Percentiles rank a stretch among this genome's conserved stretches.
Conservation (phyloP, 2,888 invertebrate genomes). For the Tanypteryx hageni region DNA sequence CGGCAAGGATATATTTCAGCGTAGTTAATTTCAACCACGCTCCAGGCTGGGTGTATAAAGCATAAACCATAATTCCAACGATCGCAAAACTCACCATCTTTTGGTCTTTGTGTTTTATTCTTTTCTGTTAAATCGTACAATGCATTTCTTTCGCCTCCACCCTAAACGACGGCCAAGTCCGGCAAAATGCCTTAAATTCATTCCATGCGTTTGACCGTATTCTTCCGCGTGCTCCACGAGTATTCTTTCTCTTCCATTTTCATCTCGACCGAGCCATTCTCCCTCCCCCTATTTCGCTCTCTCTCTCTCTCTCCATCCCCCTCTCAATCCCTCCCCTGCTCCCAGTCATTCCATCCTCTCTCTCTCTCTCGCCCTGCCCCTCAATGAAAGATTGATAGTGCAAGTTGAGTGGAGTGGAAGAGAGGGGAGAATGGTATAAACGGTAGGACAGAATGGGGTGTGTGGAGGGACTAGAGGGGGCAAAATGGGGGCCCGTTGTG, state of each 20-base stretch:
- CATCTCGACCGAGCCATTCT: neutral
- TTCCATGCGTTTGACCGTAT: neutral
- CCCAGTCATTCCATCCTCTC: neutral
- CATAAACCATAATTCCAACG: neutral
- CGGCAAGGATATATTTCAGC: neutral
- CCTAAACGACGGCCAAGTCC: neutral
- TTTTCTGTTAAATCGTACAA: conserved; percentile 4
- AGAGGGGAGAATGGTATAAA: neutral
- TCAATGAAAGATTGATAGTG: conserved; percentile 56
- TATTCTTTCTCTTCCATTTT: neutral
- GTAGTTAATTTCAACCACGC: neutral
- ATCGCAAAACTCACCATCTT: neutral
- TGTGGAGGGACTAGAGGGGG: no score
- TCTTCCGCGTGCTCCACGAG: conserved; percentile 29
- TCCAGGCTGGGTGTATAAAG: neutral
- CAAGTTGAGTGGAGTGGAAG: conserved; percentile 40
- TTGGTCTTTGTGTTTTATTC: neutral
- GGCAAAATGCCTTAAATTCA: neutral
- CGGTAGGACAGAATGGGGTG: no score
- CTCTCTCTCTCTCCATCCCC: neutral
- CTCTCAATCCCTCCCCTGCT: neutral
- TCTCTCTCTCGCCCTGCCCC: neutral
- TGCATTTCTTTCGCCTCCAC: neutral
- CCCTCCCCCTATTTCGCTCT: neutral
- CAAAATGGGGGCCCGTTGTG: neutral